Base-by-base conservation (phyloP, 1,140 invertebrate species). In the Drosophila simulans region DNA sequence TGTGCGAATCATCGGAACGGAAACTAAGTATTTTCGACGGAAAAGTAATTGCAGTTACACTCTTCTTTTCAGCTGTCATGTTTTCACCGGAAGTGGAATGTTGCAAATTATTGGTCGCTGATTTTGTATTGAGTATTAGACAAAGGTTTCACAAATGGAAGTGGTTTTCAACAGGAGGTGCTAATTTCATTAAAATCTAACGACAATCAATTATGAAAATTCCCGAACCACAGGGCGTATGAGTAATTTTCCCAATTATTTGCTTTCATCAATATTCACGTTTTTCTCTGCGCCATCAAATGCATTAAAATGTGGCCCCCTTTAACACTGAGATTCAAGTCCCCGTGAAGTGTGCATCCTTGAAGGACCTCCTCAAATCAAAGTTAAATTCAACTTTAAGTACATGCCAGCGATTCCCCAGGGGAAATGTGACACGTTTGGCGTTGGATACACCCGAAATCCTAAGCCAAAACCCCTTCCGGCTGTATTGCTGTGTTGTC, bases 11-110 rank as follows among this genome's bases (percentile, higher is more conserved):
- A 48, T 45, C 64, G 46, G 10, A 49, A 57, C 65, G 68, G 66
- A 69, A 69, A 17, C 65, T 40, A 70, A 71, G 68, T 70, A 70
- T 71, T 71, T 71, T 57, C 43, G 51, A 46, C 31, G 65, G 35
- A 56, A 57, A 71, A 71, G 65, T 71, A 70, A 71, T 71, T 71
- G 66, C 37, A 69, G 63, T 31, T 68, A 69, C 63, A 68, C 42
- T 68, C 45, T 39, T 42, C 31, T 31, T 39, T 71, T 20, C 37
- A 65, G 51, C 60, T n/a, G 25, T 11, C 54, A 1, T 15, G 27
- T 40, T 42, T 42, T 39, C 7, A 17, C 34, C 53, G 35, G 57
- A 40, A 63, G 25, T 17, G 59, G 43, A 65, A 64, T 51, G 27
- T 43, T 37, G 25, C 45, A 43, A 66, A 64, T 64, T 66, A 51